Conservation (phyloP, 2,113 vertebrate species). For the Scopus umbretta region DNA sequence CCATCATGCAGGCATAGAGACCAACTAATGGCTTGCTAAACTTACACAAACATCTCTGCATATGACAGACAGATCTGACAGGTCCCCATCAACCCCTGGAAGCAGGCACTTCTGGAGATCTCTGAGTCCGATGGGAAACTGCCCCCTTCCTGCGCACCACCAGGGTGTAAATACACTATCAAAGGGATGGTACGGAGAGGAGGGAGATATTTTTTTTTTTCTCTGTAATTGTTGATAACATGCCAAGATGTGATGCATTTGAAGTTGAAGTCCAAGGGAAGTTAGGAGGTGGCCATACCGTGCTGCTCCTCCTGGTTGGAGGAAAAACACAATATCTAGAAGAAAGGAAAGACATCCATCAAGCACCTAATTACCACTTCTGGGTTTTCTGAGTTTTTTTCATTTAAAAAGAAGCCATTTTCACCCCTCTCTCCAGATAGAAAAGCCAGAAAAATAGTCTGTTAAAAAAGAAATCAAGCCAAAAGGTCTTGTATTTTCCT, state of each 20-base stretch:
- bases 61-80: background rate
- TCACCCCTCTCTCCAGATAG: background rate
- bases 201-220: background rate
- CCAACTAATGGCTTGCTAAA: background rate
- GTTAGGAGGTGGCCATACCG: rapidly evolving
- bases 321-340: background rate
- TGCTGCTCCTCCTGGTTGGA: background rate
- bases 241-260: background rate
- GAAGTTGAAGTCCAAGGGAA: background rate
- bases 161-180: background rate
- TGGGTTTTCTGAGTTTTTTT: background rate
- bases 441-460: background rate
- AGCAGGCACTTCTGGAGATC: background rate
- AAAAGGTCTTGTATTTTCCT: background rate
- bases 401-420: background rate
- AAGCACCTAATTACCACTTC: background rate
- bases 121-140: background rate
- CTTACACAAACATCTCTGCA: background rate
- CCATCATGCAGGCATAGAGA: background rate
- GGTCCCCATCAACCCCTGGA: background rate
- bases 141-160: background rate
- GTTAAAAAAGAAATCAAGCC: background rate
- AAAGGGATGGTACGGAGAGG: background rate
- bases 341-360: background rate
- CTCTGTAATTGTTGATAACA: background rate